Evolutionary conservation across 2,113 vertebrate species (phyloP).

Genomic region (Colius striatus): DNA sequence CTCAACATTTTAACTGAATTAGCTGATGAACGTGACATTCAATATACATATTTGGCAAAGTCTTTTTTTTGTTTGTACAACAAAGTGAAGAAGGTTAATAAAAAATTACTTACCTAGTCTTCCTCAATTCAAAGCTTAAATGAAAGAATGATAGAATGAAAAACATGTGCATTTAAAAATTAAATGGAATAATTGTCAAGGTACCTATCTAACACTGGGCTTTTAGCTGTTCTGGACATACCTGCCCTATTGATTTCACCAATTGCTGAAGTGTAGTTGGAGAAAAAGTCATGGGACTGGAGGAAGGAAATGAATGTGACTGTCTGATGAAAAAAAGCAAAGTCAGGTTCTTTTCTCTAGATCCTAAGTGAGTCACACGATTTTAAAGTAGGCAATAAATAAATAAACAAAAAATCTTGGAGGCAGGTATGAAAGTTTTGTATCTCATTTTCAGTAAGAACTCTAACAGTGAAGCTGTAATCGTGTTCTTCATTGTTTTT

Average conservation of each 20-base stretch:
- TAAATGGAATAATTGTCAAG: not conserved
- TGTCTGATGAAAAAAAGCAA: not conserved
- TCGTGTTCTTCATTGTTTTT: not conserved
- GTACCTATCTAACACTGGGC: not conserved
- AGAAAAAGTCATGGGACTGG: not conserved
- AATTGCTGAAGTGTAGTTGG: not conserved
- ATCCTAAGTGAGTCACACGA: not conserved
- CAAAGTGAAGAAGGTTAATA: not conserved
- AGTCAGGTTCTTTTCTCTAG: not conserved
- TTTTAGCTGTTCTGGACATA: not conserved
- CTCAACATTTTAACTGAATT: conserved; percentile 3
- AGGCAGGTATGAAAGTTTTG: not conserved
- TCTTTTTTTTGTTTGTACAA: not conserved
- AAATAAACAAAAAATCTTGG: not conserved
- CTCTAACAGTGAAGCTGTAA: not conserved
- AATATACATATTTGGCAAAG: not conserved
- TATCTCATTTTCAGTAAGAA: not conserved
- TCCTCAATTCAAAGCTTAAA: not conserved
- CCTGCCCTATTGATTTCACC: not conserved
- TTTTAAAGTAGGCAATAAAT: not conserved
- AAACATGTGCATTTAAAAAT: not conserved
- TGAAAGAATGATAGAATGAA: not conserved
- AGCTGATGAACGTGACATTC: not conserved
- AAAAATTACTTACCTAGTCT: not conserved
- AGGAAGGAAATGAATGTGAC: not conserved